A percentile compares a stretch with the other conserved stretches of the same genome.
These are phyloP conservation scores for Lucilia sericata DNA, from an alignment of 1,140 invertebrate species.

Conservation along the genomic window DNA sequence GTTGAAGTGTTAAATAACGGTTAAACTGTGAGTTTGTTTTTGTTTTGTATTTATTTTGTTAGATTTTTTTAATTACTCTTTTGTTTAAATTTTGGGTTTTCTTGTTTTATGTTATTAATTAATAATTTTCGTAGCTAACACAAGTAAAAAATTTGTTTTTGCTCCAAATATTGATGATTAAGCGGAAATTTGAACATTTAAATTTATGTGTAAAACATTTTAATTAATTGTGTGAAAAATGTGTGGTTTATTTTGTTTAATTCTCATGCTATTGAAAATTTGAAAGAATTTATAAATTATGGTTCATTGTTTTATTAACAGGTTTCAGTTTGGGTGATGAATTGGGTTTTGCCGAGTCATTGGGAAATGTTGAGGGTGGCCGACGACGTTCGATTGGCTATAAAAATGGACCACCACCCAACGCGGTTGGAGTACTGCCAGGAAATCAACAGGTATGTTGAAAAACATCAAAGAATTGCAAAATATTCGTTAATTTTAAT, in stretches of 20 bases:
- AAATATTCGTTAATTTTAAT: background rate
- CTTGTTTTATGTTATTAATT: too few species aligned
- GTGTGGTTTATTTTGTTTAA: too few species aligned
- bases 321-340: conserved; percentile 88
- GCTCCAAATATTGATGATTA: background rate
- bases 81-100: too few species aligned
- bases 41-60: too few species aligned
- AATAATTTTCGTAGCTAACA: too few species aligned
- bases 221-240: background rate
- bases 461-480: background rate
- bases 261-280: background rate
- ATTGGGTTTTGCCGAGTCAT: conserved; percentile 81
- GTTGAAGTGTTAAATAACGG: too few species aligned
- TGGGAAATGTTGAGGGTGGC: conserved; percentile 79
- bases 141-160: too few species aligned
- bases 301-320: conserved; percentile 59
- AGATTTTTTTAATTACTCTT: too few species aligned
- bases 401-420: conserved; percentile 69
- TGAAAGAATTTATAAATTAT: conserved; percentile 4
- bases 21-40: too few species aligned
- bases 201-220: background rate
- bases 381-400: conserved; percentile 75
- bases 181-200: background rate
- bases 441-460: conserved; percentile 55
- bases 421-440: conserved; percentile 58